Base-by-base conservation (phyloP, 2,113 vertebrate species). In the Eidolon helvum region DNA sequence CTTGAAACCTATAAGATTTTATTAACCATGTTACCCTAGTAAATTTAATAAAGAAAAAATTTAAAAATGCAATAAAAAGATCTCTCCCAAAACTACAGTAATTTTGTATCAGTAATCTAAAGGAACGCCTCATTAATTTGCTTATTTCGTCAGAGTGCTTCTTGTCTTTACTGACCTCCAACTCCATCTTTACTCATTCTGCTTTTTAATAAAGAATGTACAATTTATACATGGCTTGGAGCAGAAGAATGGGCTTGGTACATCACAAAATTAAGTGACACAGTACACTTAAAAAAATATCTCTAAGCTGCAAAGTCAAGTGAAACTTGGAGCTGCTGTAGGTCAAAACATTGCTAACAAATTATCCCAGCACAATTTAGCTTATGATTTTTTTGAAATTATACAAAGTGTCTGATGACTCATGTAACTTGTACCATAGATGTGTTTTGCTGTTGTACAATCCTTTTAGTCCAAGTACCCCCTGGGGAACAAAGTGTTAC, bases 311-410 rank as follows among this genome's bases (percentile, higher is more conserved):
- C 33, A 53, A n/a, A 94, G 74, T 86, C 78, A 74, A 94, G 61
- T 83, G 72, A 93, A 53, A 90, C 57, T 80, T 74, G 63, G 74
- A 90, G 90, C 79, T 85, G 63, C 53, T 53, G 77, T 26, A 87
- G 90, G 95, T 95, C 95, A 95, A 69, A 93, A 95, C 87, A 91
- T n/a, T 53, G 85, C 80, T 97, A 75, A 96, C 84, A 94, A 92
- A 95, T 98, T 63, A 96, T 55, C 65, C 33, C 59, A 65, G 88
- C 45, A 79, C 72, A 77, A 92, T 90, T 95, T 74, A 87, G 94
- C 55, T 90, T 85, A 92, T 85, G 65, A 94, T n/a, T 75, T 89
- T 77, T 96, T 87, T 48, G 55, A 77, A 95, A 92, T 95, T 84
- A 92, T 45, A 96, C 82, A 91, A 84, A 89, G 57, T 75, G 21